Base-by-base conservation (phyloP, 2,888 invertebrate genomes). In the Tolmerus cingulatus region DNA sequence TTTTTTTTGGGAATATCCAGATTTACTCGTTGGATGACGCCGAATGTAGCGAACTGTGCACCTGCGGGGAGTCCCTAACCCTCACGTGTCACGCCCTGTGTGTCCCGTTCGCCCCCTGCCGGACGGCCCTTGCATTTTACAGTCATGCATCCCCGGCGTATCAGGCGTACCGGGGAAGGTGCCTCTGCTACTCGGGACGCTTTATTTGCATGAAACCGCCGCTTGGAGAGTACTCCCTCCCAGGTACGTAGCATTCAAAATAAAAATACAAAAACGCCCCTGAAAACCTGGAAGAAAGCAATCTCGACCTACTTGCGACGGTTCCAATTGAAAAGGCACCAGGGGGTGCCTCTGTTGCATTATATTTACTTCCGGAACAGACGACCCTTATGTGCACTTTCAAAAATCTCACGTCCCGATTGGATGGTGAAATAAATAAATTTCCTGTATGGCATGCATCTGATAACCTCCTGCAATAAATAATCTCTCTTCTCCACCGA, bases 171-270 rank as follows among this genome's bases (percentile, higher is more conserved):
- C 94, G 97, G 66, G 97, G 97, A 66, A 95, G 97, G 88, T 98
- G 98, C 93, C 95, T 97, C 90, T 98, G 97, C 93, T 97, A 97
- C 93, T 97, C 97, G 30, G 97, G 97, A 51, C 95, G 96, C 89
- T 97, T 98, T 93, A 97, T 97, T 93, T 97, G 97, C 93, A 97
- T 97, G 96, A 95, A 97, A 91, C 97, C 97, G 87, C 94, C 95
- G 89, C 95, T 95, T 88, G 95, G 95, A 94, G 93, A 94, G 91
- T 93, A 93, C 90, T 90, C 90, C 87, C 90, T 93, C 88, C 93
- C 93, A 90, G 93, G 92, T 92, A 88, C 91, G 90, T 89, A 43
- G 23, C 43, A 78, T 85, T 74, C 66, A 57, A 84, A 27, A 40
- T 5, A 40, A 8, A 23, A 84, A 19, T n/a, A n/a, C n/a, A n/a